Base-by-base conservation (phyloP, 2,888 invertebrate genomes). In the Oxystoma pomonae region DNA sequence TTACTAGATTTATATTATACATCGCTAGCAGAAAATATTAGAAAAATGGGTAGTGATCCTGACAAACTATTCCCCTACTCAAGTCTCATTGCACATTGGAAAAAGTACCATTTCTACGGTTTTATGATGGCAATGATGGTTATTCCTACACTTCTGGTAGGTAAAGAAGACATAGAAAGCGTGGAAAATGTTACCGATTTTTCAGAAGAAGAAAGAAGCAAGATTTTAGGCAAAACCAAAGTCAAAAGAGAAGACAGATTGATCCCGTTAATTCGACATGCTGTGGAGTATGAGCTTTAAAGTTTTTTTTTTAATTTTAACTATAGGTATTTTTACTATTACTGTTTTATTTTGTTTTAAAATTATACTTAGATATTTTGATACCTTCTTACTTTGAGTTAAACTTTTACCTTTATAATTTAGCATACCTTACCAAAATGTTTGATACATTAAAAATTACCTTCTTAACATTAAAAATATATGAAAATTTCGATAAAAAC, bases 1-100 rank as follows among this genome's bases (percentile, higher is more conserved):
- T 62, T 77, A 9, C 51, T 77, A 16, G 62, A 72, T 12, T 65
- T 71, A 22, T 79, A 79, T 63, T 68, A 78, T 62, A 62, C 71
- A n/a, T 69, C 72, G 1, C 64, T 78, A 9, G 68, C 72, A 0
- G 66, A 65, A 1, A 61, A 65, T 62, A 64, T 78, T 1, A 55
- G 18, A 53, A 51, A 67, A 59, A 68, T 74, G n/a, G 75, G 73
- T 19, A 72, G 73, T 20, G 70, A 76, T 66, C 68, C 75, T 0
- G 65, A 72, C 1, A 67, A 63, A 20, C 19, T 77, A 16, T 77
- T 75, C 66, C 72, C 78, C 0, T 73, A 64, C 19, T 67, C 69
- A 12, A 67, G 58, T 16, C 67, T 78, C 19, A 35, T 67, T 21
- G 59, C 67, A 20, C 77, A 79, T 59, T 70, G 77, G 64, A 64